Evolutionary conservation across 2,888 invertebrate species (phyloP), one percentile per base, ranked within the genome.

Genomic region (Ormyrus nitidulus): DNA sequence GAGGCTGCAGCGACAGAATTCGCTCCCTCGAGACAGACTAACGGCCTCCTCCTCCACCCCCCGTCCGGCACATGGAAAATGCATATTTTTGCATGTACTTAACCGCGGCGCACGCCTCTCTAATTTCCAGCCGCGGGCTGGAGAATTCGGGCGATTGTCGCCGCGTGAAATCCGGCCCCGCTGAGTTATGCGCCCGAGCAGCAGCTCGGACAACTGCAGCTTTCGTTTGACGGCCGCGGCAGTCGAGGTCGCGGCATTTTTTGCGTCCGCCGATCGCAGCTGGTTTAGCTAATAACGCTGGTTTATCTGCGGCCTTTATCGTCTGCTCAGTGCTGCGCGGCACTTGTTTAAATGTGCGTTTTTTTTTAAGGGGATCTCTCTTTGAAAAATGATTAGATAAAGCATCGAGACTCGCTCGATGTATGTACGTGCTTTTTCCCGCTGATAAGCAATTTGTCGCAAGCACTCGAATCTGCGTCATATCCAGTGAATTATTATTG

Each of bases 71-170:
- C 56, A 70, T 76, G 72, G 73, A 68, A 77, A 79, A 74, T 71
- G 82, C 79, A 82, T 82, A 82, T 82, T 81, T 82, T 82, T 81
- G 74, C 81, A 82, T 81, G 48, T 65, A 66, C 46, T 78, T 81
- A 72, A 10, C 19, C 34, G 53, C 5, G 13, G 59, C 3, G 49
- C 58, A 9, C 9, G 11, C 19, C 71, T 34, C 79, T 58, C 49
- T 77, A 80, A 72, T 75, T 76, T 64, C n/a, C 51, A 56, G 66
- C 48, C 58, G 61, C 59, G 9, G 34, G n/a, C 61, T n/a, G n/a
- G 59, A 19, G 49, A 65, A 49, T 46, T 48, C 62, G 49, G 56
- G 65, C 34, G 34, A 34, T 34, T 34, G 34, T 34, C 56, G 49
- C 11, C 19, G 8, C 46, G 34, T n/a, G 48, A 19, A 65, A 54